Evolutionary conservation across 2,797 vertebrate species (phyloP).

Genomic region (Lerista edwardsae): DNA sequence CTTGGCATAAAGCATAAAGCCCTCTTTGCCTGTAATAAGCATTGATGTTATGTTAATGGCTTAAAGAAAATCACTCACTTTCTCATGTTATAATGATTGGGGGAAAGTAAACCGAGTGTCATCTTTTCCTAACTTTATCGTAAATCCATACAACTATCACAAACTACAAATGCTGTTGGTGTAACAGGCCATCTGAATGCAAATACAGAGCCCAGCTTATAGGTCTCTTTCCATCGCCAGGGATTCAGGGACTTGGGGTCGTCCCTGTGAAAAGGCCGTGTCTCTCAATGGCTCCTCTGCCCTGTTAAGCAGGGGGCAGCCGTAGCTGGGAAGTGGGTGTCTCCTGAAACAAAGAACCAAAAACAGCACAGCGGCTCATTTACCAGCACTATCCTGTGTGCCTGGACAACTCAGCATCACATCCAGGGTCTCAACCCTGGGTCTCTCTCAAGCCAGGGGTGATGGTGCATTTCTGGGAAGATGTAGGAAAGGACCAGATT

Average conservation of each 20-base stretch:
- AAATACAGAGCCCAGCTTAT: slow-evolving; percentile 48
- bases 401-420: not conserved
- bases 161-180: slow-evolving; percentile 49
- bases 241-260: slow-evolving; percentile 14
- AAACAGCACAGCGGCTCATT: no score
- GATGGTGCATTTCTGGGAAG: not conserved
- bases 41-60: slow-evolving; percentile 57
- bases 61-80: slow-evolving; percentile 63
- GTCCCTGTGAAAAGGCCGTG: not conserved
- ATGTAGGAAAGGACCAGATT: not conserved
- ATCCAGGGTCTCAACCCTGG: no score
- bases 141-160: slow-evolving; percentile 67
- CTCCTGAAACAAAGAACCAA: no score
- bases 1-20: slow-evolving; percentile 1
- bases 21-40: slow-evolving; percentile 20
- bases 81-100: slow-evolving; percentile 70
- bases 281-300: not conserved
- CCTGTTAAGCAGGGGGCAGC: no score
- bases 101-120: slow-evolving; percentile 61
- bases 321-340: slow-evolving; percentile 18
- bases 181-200: slow-evolving; percentile 60
- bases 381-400: not conserved
- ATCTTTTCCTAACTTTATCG: slow-evolving; percentile 61
- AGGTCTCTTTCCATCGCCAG: slow-evolving; percentile 33
- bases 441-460: not conserved